These are phyloP conservation scores for Mizuhopecten yessoensis DNA, from an alignment of 1,140 invertebrate species.

Conservation along the genomic window DNA sequence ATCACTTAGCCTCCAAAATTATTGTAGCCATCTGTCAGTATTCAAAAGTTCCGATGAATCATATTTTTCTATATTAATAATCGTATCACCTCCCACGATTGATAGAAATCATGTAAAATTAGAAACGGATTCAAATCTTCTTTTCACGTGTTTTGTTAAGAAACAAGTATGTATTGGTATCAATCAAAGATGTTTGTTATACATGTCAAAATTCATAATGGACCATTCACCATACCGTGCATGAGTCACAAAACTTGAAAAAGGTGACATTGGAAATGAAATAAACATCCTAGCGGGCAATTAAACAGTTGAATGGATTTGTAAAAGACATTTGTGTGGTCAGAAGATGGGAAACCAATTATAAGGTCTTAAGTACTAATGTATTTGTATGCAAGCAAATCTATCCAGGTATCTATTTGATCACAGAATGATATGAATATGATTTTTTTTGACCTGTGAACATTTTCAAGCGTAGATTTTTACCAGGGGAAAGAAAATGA, in stretches of 20 bases:
- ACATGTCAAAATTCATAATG: conserved; percentile 19
- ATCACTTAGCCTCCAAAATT: neutral
- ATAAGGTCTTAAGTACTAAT: neutral
- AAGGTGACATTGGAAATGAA: neutral
- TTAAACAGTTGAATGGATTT: conserved; percentile 9
- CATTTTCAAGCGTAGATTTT: neutral
- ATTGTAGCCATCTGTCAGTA: neutral
- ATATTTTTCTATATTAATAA: conserved; percentile 23
- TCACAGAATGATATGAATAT: neutral
- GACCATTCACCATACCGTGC: neutral
- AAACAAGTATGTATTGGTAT: neutral
- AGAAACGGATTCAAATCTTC: neutral
- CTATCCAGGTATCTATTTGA: neutral
- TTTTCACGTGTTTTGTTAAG: neutral
- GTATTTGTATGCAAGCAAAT: neutral
- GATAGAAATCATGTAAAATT: neutral
- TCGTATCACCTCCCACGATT: conserved; percentile 9
- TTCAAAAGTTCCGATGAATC: neutral
- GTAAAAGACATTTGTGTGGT: neutral
- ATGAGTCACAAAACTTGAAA: neutral
- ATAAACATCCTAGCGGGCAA: neutral
- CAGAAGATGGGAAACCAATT: neutral
- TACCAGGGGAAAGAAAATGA: neutral
- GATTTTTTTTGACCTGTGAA: neutral
- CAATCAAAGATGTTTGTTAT: neutral